Base-by-base conservation (phyloP, 2,113 vertebrate genomes). In the Neotragus moschatus region DNA sequence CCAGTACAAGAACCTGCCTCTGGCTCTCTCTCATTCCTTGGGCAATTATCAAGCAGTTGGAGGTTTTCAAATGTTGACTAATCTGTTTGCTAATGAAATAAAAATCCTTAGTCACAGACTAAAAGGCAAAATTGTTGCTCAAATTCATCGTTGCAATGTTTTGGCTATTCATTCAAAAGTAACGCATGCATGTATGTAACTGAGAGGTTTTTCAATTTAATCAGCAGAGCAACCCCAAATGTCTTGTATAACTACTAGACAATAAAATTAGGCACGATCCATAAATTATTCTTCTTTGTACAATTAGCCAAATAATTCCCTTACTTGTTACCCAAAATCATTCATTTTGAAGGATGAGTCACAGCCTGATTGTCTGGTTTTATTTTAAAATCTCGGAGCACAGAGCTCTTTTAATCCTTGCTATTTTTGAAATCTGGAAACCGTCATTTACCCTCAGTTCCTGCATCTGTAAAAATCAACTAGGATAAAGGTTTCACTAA, bases 41-140 rank as follows among this genome's bases (percentile, higher is more conserved):
- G 45, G 49, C n/a, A 45, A 39, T 96, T 92, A 36, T 33, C 80
- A 28, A 15, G 39, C 45, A 60, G 15, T 19, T 56, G 53, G 17
- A 56, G 33, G 36, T 92, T 86, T 96, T 90, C 86, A 88, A 94
- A 93, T 55, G 47, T 33, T 45, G 75, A 93, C 88, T 84, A n/a
- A 70, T 39, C 45, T 86, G 79, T 80, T 88, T 88, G 12, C 30
- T 92, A 86, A 75, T 88, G 61, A 51, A 66, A 80, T 33, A 60
- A 56, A 90, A 81, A 58, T 58, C 39, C 23, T 75, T 93, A 66
- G 49, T 75, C 79, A 88, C 23, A 85, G 82, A 84, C 47, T 53
- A 55, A 45, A 85, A 89, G 25, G 79, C 19, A 90, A 89, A 53
- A 36, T 86, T 10, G 33, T 66, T 79, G 28, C 43, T 88, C n/a